These are phyloP conservation scores for Etheostoma cragini DNA, from an alignment of 2,113 vertebrate species.

Conservation along the genomic window DNA sequence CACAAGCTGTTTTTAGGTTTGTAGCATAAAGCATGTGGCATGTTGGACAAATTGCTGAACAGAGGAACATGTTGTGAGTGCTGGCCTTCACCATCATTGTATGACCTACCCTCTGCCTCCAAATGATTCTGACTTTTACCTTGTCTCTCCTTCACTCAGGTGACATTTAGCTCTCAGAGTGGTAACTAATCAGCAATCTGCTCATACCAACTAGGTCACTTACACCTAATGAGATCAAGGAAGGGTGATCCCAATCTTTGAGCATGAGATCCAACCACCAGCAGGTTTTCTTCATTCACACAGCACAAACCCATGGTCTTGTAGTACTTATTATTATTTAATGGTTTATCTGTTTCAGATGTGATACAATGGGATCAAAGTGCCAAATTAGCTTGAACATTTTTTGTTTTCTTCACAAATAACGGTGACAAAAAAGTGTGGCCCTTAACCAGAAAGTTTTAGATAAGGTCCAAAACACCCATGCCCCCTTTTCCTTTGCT, in stretches of 20 bases:
- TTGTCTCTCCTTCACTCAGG: neutral
- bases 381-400: neutral
- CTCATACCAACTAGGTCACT: conserved; percentile 65
- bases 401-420: neutral
- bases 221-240: conserved; percentile 63
- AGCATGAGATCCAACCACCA: conserved; percentile 29
- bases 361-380: conserved; percentile 6
- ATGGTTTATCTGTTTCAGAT: neutral
- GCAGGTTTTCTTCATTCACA: conserved; percentile 11
- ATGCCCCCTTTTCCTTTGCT: neutral
- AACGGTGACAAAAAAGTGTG: neutral
- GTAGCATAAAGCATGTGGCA: neutral
- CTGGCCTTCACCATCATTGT: neutral
- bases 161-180: conserved; percentile 30
- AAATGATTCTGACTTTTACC: neutral
- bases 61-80: neutral
- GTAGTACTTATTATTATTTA: neutral
- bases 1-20: neutral
- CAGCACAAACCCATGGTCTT: neutral
- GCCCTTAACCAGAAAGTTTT: neutral
- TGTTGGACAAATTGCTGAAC: neutral
- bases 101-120: neutral
- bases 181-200: conserved; percentile 47
- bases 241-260: conserved; percentile 40
- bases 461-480: neutral